These are phyloP conservation scores for Lottia gigantea DNA, from an alignment of 2,888 invertebrate genomes.

Conservation along the genomic window DNA sequence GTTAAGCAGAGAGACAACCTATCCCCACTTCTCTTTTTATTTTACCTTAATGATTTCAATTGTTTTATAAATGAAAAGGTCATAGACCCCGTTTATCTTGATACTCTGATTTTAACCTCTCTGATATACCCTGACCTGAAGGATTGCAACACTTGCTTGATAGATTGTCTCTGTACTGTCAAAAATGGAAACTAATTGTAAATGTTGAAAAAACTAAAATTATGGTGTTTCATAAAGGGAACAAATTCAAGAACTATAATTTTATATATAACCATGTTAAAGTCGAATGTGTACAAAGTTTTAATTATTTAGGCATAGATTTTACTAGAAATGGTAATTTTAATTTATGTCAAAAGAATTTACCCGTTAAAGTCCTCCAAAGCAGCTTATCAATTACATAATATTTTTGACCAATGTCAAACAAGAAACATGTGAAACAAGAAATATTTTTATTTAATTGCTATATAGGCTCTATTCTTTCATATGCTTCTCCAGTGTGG, in stretches of 20 bases:
- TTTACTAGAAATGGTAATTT: background rate
- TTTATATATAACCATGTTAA: background rate
- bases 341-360: no score
- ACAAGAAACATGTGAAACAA: background rate
- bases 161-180: no score
- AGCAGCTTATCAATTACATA: background rate
- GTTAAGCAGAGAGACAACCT: background rate
- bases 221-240: no score
- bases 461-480: slow-evolving; percentile 6
- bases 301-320: background rate
- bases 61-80: background rate
- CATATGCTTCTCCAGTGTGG: slow-evolving; percentile 2
- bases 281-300: background rate
- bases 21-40: background rate
- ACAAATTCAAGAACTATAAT: background rate
- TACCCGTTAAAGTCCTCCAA: background rate
- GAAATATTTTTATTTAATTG: slow-evolving; percentile 2
- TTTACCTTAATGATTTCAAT: background rate
- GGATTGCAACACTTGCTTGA: background rate
- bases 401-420: background rate
- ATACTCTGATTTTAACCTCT: slow-evolving; percentile 3
- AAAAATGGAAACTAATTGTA: no score
- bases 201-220: no score
- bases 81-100: background rate
- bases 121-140: background rate